Conservation (phyloP, 2,888 invertebrate genomes). For the Brachyopa scutellaris region DNA sequence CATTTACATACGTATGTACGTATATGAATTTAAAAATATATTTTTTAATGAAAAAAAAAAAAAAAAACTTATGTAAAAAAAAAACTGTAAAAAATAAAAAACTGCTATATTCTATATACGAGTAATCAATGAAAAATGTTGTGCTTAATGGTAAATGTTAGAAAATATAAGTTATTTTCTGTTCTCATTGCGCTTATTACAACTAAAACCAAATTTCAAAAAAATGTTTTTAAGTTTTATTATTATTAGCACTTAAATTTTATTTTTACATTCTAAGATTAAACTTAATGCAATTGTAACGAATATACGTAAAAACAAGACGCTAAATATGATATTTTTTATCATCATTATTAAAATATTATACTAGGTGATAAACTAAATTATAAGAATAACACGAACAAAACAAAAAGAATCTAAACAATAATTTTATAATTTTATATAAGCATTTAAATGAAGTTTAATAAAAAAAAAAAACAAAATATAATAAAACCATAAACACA, state of each 20-base stretch:
- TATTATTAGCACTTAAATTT: neutral
- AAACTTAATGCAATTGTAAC: slow-evolving; percentile 68
- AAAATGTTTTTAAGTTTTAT: slow-evolving; percentile 30
- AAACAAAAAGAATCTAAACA: slow-evolving; percentile 44
- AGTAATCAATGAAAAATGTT: slow-evolving; percentile 42
- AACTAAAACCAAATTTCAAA: neutral
- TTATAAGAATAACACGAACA: slow-evolving; percentile 37
- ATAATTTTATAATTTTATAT: slow-evolving; percentile 72
- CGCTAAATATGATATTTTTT: slow-evolving; percentile 68
- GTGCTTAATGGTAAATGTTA: slow-evolving; percentile 66
- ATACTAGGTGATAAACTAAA: slow-evolving; percentile 63
- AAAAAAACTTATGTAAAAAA: slow-evolving; percentile 17
- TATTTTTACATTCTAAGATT: slow-evolving; percentile 24
- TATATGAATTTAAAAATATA: slow-evolving; percentile 34
- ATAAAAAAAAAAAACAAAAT: slow-evolving; percentile 44
- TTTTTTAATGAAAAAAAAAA: slow-evolving; percentile 36
- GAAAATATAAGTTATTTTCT: slow-evolving; percentile 36
- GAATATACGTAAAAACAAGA: slow-evolving; percentile 70
- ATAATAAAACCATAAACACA: slow-evolving; percentile 19
- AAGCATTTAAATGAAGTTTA: slow-evolving; percentile 32
- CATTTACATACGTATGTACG: no score
- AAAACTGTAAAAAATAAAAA: neutral
- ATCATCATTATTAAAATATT: slow-evolving; percentile 38
- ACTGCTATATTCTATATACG: slow-evolving; percentile 20
- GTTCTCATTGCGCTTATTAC: slow-evolving; percentile 54